Evolutionary conservation across 2,888 invertebrate species (phyloP), one percentile per base, ranked within the genome.

Genomic region (Alviniconcha strummeri): DNA sequence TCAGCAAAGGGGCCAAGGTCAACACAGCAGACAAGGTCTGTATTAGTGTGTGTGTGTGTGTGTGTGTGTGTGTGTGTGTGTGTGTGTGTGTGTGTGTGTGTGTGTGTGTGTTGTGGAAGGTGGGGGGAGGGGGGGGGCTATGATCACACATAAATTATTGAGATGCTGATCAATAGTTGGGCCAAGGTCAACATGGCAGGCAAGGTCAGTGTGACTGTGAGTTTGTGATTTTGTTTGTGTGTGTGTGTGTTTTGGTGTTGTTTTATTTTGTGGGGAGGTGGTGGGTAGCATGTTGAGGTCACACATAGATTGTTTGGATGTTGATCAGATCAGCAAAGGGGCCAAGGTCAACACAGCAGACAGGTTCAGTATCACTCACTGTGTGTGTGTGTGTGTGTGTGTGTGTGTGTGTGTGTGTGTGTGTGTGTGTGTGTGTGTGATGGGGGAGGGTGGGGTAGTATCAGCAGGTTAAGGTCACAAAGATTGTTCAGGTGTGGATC

Each of bases 211-310:
- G 36, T 36, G 1, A 36, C 36, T 36, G 36, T 71, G 8, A 71
- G 17, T 71, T 71, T 19, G n/a, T 71, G n/a, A 17, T n/a, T 60
- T 60, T 60, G 60, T 60, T 8, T 60, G 60, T 60, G 60, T 60
- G 60, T 11, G 60, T 60, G 60, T 60, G 60, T 60, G 60, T 60
- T 11, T 60, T 60, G 1, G 60, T 60, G n/a, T 60, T 60, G 60
- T 60, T 60, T 60, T 60, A 11, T 36, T 36, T 36, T 36, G 36
- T 0, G 36, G 3, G 3, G 36, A 36, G 3, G 36, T 36, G 36
- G n/a, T 99, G 99, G 98, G 98, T 99, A 6, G 96, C 97, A 88
- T 96, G 99, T 8, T 97, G 98, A 90, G 99, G 99, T 52, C 96
- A 97, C 93, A 95, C 96, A 8, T 96, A 96, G 86, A 96, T 98